phyloP scores from a whole-genome alignment of 2,797 vertebrate species.

The Tamandua tetradactyla region DNA sequence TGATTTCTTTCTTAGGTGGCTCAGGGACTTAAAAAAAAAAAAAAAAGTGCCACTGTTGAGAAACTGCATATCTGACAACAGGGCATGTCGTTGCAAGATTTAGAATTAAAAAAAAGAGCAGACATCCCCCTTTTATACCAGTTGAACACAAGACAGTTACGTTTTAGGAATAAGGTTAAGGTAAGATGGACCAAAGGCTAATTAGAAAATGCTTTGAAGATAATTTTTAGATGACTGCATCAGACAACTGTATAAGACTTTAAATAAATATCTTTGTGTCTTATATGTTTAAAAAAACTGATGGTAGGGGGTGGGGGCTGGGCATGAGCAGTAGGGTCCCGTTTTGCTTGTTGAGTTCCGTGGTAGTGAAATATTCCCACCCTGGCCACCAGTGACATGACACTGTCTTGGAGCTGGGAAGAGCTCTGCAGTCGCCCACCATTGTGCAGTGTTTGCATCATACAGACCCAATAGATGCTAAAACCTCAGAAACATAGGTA shows the following conservation, averaged over 20 bases:
- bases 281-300: neutral
- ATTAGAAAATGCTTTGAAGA: constrained; percentile 76
- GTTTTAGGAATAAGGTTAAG: neutral
- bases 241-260: neutral
- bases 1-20: constrained; percentile 80
- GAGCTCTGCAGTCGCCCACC: rapidly evolving
- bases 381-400: neutral
- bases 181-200: neutral
- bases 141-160: neutral
- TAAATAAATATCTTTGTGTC: neutral
- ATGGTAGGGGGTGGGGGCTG: no score
- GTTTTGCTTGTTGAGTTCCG: neutral
- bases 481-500: neutral
- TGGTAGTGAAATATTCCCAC: neutral
- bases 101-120: constrained; percentile 34
- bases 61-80: constrained; percentile 12
- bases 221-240: constrained; percentile 64
- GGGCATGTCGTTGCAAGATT: neutral
- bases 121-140: neutral
- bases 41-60: constrained; percentile 41
- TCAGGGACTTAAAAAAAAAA: constrained; percentile 81
- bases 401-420: neutral
- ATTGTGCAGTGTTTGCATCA: neutral
- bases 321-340: neutral
- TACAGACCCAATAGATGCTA: neutral